Evolutionary conservation across 2,888 invertebrate species (phyloP), one percentile per base, ranked within the genome.

Genomic region (Campaea margaritaria): DNA sequence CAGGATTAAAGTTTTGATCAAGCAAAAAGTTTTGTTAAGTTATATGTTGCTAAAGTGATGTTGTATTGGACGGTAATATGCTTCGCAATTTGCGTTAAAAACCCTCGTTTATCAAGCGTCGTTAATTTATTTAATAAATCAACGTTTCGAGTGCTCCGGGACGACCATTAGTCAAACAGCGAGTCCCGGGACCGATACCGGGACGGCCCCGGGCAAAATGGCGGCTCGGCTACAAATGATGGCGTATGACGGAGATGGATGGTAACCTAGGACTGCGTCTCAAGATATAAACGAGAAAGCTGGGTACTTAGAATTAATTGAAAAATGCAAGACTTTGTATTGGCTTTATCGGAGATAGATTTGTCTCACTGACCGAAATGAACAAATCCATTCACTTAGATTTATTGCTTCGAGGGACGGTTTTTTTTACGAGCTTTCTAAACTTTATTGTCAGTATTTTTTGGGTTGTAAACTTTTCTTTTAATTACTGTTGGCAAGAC

Each of bases 91-190:
- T 78, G 74, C 79, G 74, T 82, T 78, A 79, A 79, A 82, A 74
- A 72, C 76, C 21, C 70, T 83, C 83, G 83, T 87, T 86, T 83
- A 82, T 88, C 85, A 85, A 50, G 69, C 58, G 68, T 82, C 79
- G 81, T 81, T 85, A 87, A 89, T 89, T 89, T 87, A 87, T 89
- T 89, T 83, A 88, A 90, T 90, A 89, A 90, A 89, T 88, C 89
- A 82, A 47, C 58, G 66, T 67, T 82, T 71, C 79, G 78, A 77
- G 74, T 81, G 78, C 82, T 80, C 74, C 75, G 77, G 76, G 75
- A 60, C 71, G 65, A 78, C 83, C 83, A 90, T 90, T 88, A 88
- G 79, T 88, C 87, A 86, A 82, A 81, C 74, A 68, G 72, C 64
- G 63, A 62, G 71, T 70, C 72, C 69, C 68, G 74, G 75, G 75